Conservation (phyloP, 2,113 vertebrate species). For the Lampris incognitus region DNA sequence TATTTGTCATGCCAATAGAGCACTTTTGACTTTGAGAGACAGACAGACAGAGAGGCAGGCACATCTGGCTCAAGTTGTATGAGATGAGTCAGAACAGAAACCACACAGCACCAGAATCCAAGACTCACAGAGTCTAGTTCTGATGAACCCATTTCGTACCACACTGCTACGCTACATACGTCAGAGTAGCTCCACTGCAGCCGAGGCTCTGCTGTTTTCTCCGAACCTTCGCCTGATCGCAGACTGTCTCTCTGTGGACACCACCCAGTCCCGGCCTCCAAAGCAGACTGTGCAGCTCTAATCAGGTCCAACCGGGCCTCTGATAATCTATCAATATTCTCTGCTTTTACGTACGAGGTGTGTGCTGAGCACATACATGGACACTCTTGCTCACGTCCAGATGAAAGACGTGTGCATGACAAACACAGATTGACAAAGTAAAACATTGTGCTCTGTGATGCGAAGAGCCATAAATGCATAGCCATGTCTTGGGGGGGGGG, state of each 20-base stretch:
- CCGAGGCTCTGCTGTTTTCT: conserved; percentile 27
- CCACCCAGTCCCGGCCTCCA: conserved; percentile 60
- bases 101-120: background rate
- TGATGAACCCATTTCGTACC: conserved; percentile 13
- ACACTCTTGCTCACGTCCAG: conserved; percentile 23
- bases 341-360: conserved; percentile 12
- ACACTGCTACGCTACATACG: conserved; percentile 20
- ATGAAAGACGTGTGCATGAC: conserved; percentile 44
- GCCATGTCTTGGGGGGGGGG: background rate
- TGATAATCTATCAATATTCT: conserved; percentile 47
- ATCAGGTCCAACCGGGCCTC: conserved; percentile 43
- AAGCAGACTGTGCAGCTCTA: conserved; percentile 47
- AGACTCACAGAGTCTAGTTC: background rate
- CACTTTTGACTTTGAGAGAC: background rate
- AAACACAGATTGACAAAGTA: conserved; percentile 26
- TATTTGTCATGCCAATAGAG: too few relatives aligned
- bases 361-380: conserved; percentile 25
- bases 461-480: conserved; percentile 11
- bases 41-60: background rate
- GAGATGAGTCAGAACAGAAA: background rate
- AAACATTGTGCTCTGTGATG: conserved; percentile 21
- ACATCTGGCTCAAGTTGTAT: background rate
- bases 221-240: conserved; percentile 60
- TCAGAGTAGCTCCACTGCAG: conserved; percentile 31
- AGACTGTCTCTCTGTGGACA: conserved; percentile 61